Evolutionary conservation across 2,888 invertebrate species (phyloP).

Genomic region (Drosophila eohydei): DNA sequence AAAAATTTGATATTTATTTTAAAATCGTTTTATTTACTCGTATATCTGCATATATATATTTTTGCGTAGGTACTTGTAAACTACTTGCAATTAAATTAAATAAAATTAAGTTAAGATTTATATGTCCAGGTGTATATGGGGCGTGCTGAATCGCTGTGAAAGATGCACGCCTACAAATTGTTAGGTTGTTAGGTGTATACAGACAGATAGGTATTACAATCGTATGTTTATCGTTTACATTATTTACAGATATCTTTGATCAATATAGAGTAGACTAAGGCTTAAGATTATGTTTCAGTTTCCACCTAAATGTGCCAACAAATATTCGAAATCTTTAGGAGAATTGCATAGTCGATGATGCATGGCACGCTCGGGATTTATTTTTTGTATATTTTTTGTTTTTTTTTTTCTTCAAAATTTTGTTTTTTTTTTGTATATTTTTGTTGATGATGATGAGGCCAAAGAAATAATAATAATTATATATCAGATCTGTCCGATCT

Average conservation of each 20-base stretch:
- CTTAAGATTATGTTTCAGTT: constrained; percentile 61
- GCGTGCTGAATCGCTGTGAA: constrained; percentile 26
- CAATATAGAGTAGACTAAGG: constrained; percentile 64
- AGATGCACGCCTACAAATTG: constrained; percentile 31
- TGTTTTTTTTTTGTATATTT: not conserved
- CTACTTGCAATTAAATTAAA: constrained; percentile 60
- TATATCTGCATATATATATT: constrained; percentile 54
- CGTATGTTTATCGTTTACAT: constrained; percentile 31
- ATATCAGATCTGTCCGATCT: constrained; percentile 51
- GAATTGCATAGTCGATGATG: constrained; percentile 74
- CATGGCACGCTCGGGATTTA: constrained; percentile 77
- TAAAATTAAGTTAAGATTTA: constrained; percentile 45
- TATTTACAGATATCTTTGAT: constrained; percentile 73
- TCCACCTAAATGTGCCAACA: constrained; percentile 66
- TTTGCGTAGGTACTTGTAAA: constrained; percentile 60
- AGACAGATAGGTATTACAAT: constrained; percentile 18
- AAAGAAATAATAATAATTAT: not conserved
- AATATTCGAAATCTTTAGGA: constrained; percentile 75
- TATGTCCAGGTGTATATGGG: constrained; percentile 40
- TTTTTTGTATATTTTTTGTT: constrained; percentile 24
- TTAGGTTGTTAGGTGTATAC: constrained; percentile 42
- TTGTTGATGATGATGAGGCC: not conserved
- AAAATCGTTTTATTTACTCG: constrained; percentile 64
- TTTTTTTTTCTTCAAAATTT: constrained; percentile 3
- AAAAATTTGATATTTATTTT: constrained; percentile 29